Evolutionary conservation across 2,113 vertebrate species (phyloP).

Genomic region (Chionodraco myersi): DNA sequence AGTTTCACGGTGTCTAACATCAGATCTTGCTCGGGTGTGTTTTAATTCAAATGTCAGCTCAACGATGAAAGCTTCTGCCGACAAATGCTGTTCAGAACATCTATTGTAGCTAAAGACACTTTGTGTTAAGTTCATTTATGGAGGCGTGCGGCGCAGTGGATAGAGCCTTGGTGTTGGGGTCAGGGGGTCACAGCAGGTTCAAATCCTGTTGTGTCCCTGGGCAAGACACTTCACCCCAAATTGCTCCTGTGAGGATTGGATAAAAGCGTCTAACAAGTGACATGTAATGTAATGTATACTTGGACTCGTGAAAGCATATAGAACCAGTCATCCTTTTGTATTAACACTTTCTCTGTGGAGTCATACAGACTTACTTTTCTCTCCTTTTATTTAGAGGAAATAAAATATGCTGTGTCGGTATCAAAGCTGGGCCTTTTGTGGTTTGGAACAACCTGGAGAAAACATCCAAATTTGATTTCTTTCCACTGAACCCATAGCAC

Average conservation of each 20-base stretch:
- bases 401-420: neutral
- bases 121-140: constrained; percentile 29
- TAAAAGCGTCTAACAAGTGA: too few relatives aligned
- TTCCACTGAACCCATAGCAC: neutral
- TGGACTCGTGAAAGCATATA: neutral
- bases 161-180: too few relatives aligned
- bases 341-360: neutral
- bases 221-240: too few relatives aligned
- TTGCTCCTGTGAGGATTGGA: too few relatives aligned
- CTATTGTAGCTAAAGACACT: neutral
- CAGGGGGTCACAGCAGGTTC: too few relatives aligned
- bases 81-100: constrained; percentile 9
- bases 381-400: neutral
- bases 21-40: constrained; percentile 23
- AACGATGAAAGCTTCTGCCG: constrained; percentile 18
- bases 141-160: too few relatives aligned
- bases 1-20: constrained; percentile 31
- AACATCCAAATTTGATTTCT: constrained; percentile 27
- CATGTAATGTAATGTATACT: neutral
- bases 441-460: constrained; percentile 9
- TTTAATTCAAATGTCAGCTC: constrained; percentile 42
- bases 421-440: constrained; percentile 29
- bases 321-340: neutral
- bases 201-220: too few relatives aligned
- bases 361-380: neutral